These are phyloP conservation scores for Latrodectus elegans DNA, from an alignment of 2,888 invertebrate species.

Conservation along the genomic window DNA sequence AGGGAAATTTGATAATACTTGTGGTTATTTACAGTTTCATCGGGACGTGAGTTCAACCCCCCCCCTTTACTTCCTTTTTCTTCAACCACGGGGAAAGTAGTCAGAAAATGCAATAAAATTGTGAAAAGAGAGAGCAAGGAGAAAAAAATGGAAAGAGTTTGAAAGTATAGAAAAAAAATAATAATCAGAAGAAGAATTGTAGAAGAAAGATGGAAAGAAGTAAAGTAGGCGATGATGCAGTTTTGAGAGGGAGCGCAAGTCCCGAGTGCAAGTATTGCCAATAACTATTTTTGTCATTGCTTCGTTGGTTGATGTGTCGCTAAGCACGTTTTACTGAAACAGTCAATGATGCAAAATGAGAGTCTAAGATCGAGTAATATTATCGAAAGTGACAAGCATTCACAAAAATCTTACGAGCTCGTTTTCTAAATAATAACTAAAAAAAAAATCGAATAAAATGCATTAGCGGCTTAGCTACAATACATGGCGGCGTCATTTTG, in stretches of 20 bases:
- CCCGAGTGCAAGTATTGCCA: slow-evolving; percentile 48
- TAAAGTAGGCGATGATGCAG: slow-evolving; percentile 24
- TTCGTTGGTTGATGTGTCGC: slow-evolving; percentile 47
- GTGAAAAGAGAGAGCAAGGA: slow-evolving; percentile 6
- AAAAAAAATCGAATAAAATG: slow-evolving; percentile 47
- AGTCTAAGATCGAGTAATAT: slow-evolving; percentile 62
- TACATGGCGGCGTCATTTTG: slow-evolving; percentile 64
- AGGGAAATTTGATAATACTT: slow-evolving; percentile 58
- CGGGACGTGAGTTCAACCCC: slow-evolving; percentile 39
- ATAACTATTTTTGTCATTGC: slow-evolving; percentile 68
- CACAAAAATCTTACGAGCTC: slow-evolving; percentile 56
- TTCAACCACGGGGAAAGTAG: slow-evolving; percentile 22
- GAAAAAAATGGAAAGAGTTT: slow-evolving; percentile 22
- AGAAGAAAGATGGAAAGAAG: slow-evolving; percentile 3
- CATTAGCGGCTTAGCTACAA: slow-evolving; percentile 57
- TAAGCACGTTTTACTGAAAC: slow-evolving; percentile 60
- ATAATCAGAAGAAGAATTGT: slow-evolving; percentile 46
- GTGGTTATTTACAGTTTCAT: slow-evolving; percentile 61
- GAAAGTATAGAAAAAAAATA: slow-evolving; percentile 30
- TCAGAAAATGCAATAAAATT: slow-evolving; percentile 45
- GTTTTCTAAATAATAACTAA: slow-evolving; percentile 45
- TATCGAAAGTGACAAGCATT: slow-evolving; percentile 67
- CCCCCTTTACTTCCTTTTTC: slow-evolving; percentile 25
- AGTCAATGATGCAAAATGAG: slow-evolving; percentile 65
- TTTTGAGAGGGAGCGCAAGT: slow-evolving; percentile 35